These are phyloP conservation scores for Zoroaster sp. DNA, from an alignment of 53 echinoderm and acorn worm genomes.

Conservation along the genomic window DNA sequence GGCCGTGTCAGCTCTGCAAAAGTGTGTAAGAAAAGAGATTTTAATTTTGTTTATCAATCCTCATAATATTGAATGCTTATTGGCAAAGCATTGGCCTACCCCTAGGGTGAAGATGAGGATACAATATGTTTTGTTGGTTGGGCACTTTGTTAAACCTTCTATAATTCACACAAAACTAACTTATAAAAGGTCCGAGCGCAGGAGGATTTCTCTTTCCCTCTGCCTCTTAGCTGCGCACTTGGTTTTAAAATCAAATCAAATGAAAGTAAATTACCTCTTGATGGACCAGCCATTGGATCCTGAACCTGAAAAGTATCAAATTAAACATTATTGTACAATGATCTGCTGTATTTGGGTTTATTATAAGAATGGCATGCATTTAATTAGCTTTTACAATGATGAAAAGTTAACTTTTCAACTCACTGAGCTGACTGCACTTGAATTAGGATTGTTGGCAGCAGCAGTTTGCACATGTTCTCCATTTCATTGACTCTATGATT, in stretches of 20 bases:
- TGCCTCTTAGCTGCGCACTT: not conserved
- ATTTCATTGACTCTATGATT: too few relatives aligned
- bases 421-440: too few relatives aligned
- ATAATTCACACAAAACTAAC: not conserved
- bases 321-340: not conserved
- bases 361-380: too few relatives aligned
- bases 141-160: not conserved
- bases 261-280: not conserved
- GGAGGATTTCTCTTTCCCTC: not conserved
- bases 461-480: too few relatives aligned
- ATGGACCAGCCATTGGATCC: not conserved
- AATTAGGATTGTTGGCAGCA: too few relatives aligned
- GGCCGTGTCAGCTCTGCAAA: not conserved
- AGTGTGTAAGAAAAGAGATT: not conserved
- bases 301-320: not conserved
- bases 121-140: not conserved
- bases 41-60: not conserved
- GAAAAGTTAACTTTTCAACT: too few relatives aligned
- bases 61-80: not conserved
- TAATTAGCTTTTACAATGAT: too few relatives aligned
- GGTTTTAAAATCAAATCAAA: not conserved
- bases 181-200: not conserved
- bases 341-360: not conserved
- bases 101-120: not conserved
- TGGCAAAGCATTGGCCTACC: not conserved